phyloP scores from a whole-genome alignment of 2,888 invertebrate species.

The Nephrotoma flavescens region DNA sequence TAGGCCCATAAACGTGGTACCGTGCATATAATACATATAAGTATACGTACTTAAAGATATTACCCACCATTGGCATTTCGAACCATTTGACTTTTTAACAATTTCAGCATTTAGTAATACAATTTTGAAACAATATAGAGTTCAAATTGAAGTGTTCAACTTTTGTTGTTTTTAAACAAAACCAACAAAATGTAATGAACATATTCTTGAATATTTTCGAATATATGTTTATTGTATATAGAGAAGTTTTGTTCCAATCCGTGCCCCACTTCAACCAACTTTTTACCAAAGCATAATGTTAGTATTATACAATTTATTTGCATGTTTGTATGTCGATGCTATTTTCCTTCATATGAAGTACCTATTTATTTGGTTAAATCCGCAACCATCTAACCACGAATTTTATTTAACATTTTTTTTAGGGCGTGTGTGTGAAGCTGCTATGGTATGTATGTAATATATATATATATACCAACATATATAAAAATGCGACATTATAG shows the following conservation, averaged over 20 bases:
- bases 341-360: not conserved
- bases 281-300: not conserved
- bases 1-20: too few species aligned
- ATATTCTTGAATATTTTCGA: not conserved
- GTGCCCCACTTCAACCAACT: not conserved
- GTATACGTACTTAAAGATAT: too few species aligned
- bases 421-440: not conserved
- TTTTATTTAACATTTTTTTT: not conserved
- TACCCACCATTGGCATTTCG: too few species aligned
- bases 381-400: not conserved
- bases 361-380: not conserved
- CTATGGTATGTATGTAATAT: not conserved
- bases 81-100: not conserved
- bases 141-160: not conserved
- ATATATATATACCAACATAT: too few species aligned
- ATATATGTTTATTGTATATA: not conserved
- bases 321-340: not conserved
- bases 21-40: too few species aligned
- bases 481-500: not conserved
- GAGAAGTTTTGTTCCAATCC: not conserved
- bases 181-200: not conserved
- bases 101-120: not conserved
- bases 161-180: not conserved
- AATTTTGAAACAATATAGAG: not conserved
- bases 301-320: not conserved